Percentiles rank a stretch among this genome's conserved stretches.
phyloP scores from a whole-genome alignment of 1,140 invertebrate genomes.

The Caenorhabditis inopinata region DNA sequence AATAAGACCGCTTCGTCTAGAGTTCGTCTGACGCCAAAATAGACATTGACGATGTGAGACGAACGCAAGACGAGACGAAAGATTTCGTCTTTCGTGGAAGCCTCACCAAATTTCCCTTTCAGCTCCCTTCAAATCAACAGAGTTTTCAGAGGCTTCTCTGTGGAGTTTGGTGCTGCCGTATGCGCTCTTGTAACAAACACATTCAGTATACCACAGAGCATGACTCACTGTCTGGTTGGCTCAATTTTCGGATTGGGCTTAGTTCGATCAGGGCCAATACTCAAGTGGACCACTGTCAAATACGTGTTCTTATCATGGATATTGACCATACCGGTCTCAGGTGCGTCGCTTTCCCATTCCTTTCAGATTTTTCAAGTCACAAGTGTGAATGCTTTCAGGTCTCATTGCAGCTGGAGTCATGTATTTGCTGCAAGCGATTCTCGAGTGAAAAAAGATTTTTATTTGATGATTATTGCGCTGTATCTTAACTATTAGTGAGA shows the following conservation, averaged over 20 bases:
- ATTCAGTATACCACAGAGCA: constrained; percentile 89
- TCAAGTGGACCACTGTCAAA: constrained; percentile 69
- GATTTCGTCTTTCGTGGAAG: background rate
- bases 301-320: constrained; percentile 95
- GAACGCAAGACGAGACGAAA: too few relatives aligned
- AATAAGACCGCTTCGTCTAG: too few relatives aligned
- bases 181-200: constrained; percentile 93
- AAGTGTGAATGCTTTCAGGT: background rate
- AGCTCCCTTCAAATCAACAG: too few relatives aligned
- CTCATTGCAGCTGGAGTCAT: constrained; percentile 47
- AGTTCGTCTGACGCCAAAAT: too few relatives aligned
- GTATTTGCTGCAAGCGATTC: constrained; percentile 24
- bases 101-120: background rate
- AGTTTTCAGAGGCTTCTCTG: constrained; percentile 58
- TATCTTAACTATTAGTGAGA: too few relatives aligned
- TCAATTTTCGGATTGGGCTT: constrained; percentile 57
- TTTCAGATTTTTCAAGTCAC: background rate
- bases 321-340: constrained; percentile 88
- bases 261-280: constrained; percentile 56
- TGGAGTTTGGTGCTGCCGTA: constrained; percentile 63
- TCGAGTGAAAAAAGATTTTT: too few relatives aligned
- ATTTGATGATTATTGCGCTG: too few relatives aligned
- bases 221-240: constrained; percentile 94
- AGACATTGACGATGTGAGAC: too few relatives aligned
- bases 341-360: constrained; percentile 56